Evolutionary conservation across 2,888 invertebrate species (phyloP).

Genomic region (Drosophila algonquin): DNA sequence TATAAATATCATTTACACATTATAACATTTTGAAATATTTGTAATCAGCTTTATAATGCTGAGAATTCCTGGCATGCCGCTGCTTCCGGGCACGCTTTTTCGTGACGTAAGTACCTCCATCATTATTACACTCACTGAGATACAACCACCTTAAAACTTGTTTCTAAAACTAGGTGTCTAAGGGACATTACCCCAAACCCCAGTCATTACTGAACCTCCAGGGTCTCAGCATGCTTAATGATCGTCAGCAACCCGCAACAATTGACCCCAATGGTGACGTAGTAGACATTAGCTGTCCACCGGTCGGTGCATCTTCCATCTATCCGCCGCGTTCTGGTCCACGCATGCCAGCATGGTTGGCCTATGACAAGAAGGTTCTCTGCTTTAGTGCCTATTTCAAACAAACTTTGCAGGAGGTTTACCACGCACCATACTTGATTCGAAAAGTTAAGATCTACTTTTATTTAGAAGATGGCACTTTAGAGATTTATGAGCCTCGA

Average conservation of each 20-base stretch:
- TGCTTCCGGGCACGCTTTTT: slow-evolving; percentile 90
- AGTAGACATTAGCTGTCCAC: slow-evolving; percentile 83
- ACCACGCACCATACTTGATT: slow-evolving; percentile 88
- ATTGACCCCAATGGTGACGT: slow-evolving; percentile 85
- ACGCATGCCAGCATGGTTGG: slow-evolving; percentile 92
- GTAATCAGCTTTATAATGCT: slow-evolving; percentile 82
- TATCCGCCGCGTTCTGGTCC: slow-evolving; percentile 91
- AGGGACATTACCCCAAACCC: slow-evolving; percentile 84
- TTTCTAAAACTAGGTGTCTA: slow-evolving; percentile 45
- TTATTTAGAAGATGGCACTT: slow-evolving; percentile 95
- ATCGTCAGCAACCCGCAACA: slow-evolving; percentile 86
- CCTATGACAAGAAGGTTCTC: slow-evolving; percentile 92
- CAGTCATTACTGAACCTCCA: slow-evolving; percentile 87
- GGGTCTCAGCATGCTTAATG: slow-evolving; percentile 87
- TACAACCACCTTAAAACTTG: neutral
- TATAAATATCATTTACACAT: neutral
- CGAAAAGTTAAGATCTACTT: slow-evolving; percentile 93
- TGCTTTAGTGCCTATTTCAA: slow-evolving; percentile 83
- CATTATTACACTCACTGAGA: neutral
- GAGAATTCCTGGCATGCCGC: slow-evolving; percentile 88
- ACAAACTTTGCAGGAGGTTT: slow-evolving; percentile 88
- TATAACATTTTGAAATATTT: neutral
- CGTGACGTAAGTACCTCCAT: slow-evolving; percentile 86
- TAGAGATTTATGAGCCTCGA: slow-evolving; percentile 93
- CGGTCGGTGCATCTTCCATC: slow-evolving; percentile 87